Base-by-base conservation (phyloP, 1,140 invertebrate genomes). In the Wasmannia auropunctata region DNA sequence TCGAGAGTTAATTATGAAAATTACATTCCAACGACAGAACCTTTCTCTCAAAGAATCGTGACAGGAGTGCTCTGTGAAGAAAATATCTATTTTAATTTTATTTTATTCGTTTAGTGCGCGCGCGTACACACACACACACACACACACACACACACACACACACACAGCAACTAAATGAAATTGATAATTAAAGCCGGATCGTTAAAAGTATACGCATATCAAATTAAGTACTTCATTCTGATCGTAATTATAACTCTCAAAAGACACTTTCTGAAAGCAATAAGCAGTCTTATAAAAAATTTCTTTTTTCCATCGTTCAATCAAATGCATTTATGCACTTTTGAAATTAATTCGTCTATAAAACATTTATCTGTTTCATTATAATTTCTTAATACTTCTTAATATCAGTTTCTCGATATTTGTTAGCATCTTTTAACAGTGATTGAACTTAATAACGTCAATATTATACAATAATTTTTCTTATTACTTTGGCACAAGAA, bases 161-260 rank as follows among this genome's bases (percentile, higher is more conserved):
- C n/a, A 58, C n/a, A 25, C 14, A 46, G 25, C 19, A 46, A 86
- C 60, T 86, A 83, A 86, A 88, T 84, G 49, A 67, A 25, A 22
- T 28, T 34, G 60, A 28, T 74, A 86, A 86, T 88, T 86, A 83
- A 72, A 62, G 43, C 19, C 5, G 25, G 28, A 67, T 75, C 56
- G n/a, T 74, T 63, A 86, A 86, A 28, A 63, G 11, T 81, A 65
- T 60, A 28, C n/a, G 28, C 28, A 37, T 22, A 70, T 40, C 74
- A 70, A 63, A 46, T 28, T 62, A 43, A 60, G 19, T 34, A 46
- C 7, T 77, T 2, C 2, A 62, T 76, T 31, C 19, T 10, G 22
- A 43, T 5, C 2, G 22, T 58, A 75, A 62, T 76, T 40, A 43
- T 62, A 67, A 67, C 0, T 46, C 22, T 43, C 2, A 3, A 67